Evolutionary conservation across 2,113 vertebrate species (phyloP).

Genomic region (Leptosomus discolor): DNA sequence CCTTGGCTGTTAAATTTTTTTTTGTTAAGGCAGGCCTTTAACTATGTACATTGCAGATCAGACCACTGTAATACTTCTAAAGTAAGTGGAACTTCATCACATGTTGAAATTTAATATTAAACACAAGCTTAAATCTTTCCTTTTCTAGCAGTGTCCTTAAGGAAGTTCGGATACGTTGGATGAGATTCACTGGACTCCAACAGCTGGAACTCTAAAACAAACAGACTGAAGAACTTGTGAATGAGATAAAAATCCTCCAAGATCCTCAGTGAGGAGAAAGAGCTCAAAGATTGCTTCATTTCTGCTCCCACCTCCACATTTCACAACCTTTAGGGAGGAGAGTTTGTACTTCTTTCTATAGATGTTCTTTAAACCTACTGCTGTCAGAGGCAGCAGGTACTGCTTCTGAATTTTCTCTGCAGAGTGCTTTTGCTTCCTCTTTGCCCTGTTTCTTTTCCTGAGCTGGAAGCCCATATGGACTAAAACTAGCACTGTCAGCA

Average conservation of each 20-base stretch:
- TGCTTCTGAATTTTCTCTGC: neutral
- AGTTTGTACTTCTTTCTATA: neutral
- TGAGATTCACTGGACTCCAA: neutral
- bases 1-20: neutral
- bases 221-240: neutral
- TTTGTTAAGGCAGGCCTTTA: neutral
- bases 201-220: neutral
- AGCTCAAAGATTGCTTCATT: neutral
- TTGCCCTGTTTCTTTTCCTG: neutral
- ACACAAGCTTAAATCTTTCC: neutral
- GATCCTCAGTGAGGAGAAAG: neutral
- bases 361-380: neutral
- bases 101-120: neutral
- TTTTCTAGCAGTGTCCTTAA: neutral
- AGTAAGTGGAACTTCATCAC: neutral
- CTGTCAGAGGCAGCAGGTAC: neutral
- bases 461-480: neutral
- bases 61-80: neutral
- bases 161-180: neutral
- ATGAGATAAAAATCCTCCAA: neutral
- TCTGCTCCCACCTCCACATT: neutral
- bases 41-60: neutral
- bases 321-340: neutral
- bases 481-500: neutral
- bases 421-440: neutral